Base-by-base conservation (phyloP, 2,888 invertebrate species). In the Cacoxenus indagator region DNA sequence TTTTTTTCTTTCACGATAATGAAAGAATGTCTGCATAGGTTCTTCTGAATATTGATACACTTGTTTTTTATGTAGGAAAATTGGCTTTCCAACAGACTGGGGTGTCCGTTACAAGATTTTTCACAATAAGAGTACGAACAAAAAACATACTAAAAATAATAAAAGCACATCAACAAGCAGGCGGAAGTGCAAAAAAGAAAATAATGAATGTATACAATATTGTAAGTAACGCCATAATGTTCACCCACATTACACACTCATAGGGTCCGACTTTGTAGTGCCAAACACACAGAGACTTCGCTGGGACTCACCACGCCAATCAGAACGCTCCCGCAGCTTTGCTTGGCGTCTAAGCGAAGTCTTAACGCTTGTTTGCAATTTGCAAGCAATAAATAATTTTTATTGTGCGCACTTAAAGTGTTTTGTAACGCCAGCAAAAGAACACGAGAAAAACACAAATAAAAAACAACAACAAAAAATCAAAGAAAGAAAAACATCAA, bases 341-440 rank as follows among this genome's bases (percentile, higher is more conserved):
- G n/a, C 1, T 62, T 29, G 22, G 65, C 67, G 31, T 22, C 59
- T 59, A 48, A 61, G 48, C 61, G 17, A 51, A 55, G 68, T 70
- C 51, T 54, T 64, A 9, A 48, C 51, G 67, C 61, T 59, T 69
- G 54, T 68, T 70, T 73, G 69, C 73, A 73, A 75, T 74, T 71
- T 68, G 66, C n/a, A 66, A 73, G 70, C 67, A 74, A 83, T 81
- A 83, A 77, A 83, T 81, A 76, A 78, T 78, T 81, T 83, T 78
- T 80, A 83, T 83, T 76, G 80, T 76, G 74, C 67, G 73, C 78
- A 83, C 78, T 78, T 79, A 80, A 80, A 78, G 74, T 73, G 72
- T 73, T 76, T 82, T 77, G 74, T 76, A 69, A 54, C 72, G 76
- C 76, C 74, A 75, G 70, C 62, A 72, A 31, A 59, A 43, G 59